These are phyloP conservation scores for Drosophila carrolli DNA, from an alignment of 1,140 invertebrate species.

Conservation along the genomic window DNA sequence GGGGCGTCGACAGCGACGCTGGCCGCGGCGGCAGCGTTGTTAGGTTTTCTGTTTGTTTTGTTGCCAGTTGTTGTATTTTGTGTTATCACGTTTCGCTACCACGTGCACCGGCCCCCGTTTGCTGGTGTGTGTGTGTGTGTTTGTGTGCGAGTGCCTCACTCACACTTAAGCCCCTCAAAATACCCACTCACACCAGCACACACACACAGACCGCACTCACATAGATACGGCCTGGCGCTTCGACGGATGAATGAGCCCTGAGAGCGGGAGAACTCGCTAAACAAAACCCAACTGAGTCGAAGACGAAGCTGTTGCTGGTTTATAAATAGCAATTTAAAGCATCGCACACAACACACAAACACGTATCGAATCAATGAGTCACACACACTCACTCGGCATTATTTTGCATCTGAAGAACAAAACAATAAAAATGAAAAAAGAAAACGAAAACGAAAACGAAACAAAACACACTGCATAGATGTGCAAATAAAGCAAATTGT, in stretches of 20 bases:
- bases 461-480: constrained; percentile 13
- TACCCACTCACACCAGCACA: constrained; percentile 14
- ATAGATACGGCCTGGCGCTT: constrained; percentile 45
- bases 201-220: constrained; percentile 3
- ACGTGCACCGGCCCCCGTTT: constrained; percentile 68
- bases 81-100: constrained; percentile 82
- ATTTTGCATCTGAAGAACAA: constrained; percentile 23
- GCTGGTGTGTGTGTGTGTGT: constrained; percentile 24
- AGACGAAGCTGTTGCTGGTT: constrained; percentile 48
- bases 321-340: constrained; percentile 72
- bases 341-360: constrained; percentile 23
- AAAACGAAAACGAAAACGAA: neutral
- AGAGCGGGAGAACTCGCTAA: constrained; percentile 43
- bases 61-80: constrained; percentile 75
- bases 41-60: constrained; percentile 83
- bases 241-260: constrained; percentile 57
- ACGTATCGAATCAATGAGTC: constrained; percentile 23
- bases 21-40: constrained; percentile 45
- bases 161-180: neutral
- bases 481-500: constrained; percentile 48
- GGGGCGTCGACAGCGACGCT: constrained; percentile 1
- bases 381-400: constrained; percentile 14
- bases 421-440: neutral
- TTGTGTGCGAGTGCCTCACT: constrained; percentile 14
- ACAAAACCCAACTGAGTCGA: constrained; percentile 45